Conservation (phyloP, 2,888 invertebrate species). For the Rosalia funebris region DNA sequence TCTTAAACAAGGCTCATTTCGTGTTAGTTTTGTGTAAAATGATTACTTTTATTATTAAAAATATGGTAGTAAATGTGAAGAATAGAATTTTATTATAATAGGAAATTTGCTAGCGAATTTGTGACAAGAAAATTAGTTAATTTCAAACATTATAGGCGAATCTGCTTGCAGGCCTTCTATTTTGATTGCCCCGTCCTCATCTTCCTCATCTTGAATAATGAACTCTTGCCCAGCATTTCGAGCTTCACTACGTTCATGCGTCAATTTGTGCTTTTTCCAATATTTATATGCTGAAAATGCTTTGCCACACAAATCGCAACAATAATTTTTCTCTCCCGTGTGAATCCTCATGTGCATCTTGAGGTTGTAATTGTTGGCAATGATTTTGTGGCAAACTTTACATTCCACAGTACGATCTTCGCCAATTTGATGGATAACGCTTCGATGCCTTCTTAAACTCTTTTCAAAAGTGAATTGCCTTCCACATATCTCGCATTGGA, state of each 20-base stretch:
- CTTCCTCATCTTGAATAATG: not conserved
- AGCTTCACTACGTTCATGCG: slow-evolving; percentile 28
- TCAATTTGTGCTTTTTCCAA: slow-evolving; percentile 47
- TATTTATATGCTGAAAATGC: slow-evolving; percentile 51
- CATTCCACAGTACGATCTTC: slow-evolving; percentile 51
- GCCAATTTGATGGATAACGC: slow-evolving; percentile 55
- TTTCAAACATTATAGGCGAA: not conserved
- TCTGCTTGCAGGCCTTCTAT: slow-evolving; percentile 9
- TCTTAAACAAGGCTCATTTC: too few species aligned
- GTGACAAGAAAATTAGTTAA: too few species aligned
- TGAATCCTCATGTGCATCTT: slow-evolving; percentile 57
- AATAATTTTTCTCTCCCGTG: slow-evolving; percentile 54
- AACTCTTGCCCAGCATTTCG: too few species aligned
- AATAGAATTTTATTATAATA: too few species aligned
- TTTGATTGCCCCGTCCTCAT: not conserved
- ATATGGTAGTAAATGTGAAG: too few species aligned
- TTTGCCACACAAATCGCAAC: slow-evolving; percentile 55
- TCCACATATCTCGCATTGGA: slow-evolving; percentile 52
- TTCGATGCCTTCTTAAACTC: slow-evolving; percentile 55
- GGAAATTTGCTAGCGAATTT: too few species aligned
- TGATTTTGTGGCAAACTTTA: slow-evolving; percentile 51
- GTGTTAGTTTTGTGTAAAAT: too few species aligned
- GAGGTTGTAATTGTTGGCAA: slow-evolving; percentile 56
- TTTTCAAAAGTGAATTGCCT: slow-evolving; percentile 54
- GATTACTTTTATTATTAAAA: too few species aligned